phyloP scores from a whole-genome alignment of 2,797 vertebrate genomes.

The Buceros bicornis region DNA sequence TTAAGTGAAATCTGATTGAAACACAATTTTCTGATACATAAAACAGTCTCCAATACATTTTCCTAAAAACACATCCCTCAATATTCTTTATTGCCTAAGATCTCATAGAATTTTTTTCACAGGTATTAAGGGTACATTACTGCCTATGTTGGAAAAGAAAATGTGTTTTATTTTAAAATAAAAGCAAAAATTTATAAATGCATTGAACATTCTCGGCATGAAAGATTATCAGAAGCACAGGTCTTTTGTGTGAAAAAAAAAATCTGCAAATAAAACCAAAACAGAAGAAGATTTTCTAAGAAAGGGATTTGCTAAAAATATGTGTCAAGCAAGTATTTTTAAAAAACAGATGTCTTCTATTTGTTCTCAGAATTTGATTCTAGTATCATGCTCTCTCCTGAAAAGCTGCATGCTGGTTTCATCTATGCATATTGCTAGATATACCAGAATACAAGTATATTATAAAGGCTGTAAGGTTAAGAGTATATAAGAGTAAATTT shows the following conservation, averaged over 20 bases:
- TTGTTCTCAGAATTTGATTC: not conserved
- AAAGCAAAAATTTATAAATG: constrained; percentile 20
- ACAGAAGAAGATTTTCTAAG: constrained; percentile 19
- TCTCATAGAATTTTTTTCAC: constrained; percentile 1
- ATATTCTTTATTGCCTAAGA: constrained; percentile 50
- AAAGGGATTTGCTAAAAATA: constrained; percentile 29
- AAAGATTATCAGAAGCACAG: constrained; percentile 26
- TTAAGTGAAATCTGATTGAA: not conserved
- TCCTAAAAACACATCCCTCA: not conserved
- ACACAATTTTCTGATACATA: not conserved
- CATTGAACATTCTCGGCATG: constrained; percentile 21
- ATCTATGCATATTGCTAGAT: not conserved
- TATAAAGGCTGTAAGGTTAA: not conserved
- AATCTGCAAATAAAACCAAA: not conserved
- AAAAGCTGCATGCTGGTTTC: not conserved
- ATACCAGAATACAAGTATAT: not conserved
- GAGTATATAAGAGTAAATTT: not conserved
- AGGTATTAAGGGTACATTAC: constrained; percentile 15
- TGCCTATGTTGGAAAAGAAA: constrained; percentile 55
- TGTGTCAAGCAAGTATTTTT: not conserved
- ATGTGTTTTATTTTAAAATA: constrained; percentile 49
- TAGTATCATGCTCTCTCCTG: not conserved
- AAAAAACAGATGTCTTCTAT: not conserved
- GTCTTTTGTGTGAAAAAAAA: not conserved
- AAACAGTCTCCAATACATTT: not conserved